These are phyloP conservation scores for Leucophenga montana DNA, from an alignment of 2,888 invertebrate species.

Conservation along the genomic window DNA sequence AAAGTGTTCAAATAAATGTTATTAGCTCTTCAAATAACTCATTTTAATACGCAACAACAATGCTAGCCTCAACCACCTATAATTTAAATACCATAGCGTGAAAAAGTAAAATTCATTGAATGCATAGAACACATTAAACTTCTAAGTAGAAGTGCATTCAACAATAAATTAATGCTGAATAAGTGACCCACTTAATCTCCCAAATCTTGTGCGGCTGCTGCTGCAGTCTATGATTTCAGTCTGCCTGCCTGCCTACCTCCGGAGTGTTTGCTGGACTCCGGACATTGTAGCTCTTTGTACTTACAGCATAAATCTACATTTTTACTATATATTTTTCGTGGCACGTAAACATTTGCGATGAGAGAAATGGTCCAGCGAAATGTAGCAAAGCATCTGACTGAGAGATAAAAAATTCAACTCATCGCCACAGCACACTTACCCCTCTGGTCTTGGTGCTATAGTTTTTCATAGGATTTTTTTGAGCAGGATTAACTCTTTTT, in stretches of 20 bases:
- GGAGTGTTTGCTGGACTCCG: too few relatives aligned
- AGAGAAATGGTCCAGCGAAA: slow-evolving; percentile 10
- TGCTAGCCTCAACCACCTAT: too few relatives aligned
- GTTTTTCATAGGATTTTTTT: too few relatives aligned
- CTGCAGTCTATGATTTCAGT: too few relatives aligned
- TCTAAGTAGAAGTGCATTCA: slow-evolving; percentile 28
- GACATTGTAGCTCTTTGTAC: too few relatives aligned
- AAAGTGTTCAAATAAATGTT: too few relatives aligned
- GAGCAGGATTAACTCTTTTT: slow-evolving; percentile 50
- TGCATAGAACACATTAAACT: not conserved
- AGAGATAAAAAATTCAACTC: slow-evolving; percentile 14
- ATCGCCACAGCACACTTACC: not conserved
- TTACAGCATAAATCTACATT: slow-evolving; percentile 50
- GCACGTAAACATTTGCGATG: too few relatives aligned
- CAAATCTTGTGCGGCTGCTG: slow-evolving; percentile 25
- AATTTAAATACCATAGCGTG: too few relatives aligned
- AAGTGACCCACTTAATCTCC: slow-evolving; percentile 55
- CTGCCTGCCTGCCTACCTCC: not conserved
- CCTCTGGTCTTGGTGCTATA: too few relatives aligned
- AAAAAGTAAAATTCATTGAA: too few relatives aligned
- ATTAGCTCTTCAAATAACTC: too few relatives aligned
- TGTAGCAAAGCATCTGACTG: slow-evolving; percentile 12
- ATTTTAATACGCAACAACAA: too few relatives aligned
- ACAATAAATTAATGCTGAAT: slow-evolving; percentile 57
- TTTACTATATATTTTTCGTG: slow-evolving; percentile 22